Evolutionary conservation across 2,888 invertebrate genomes (phyloP).

Genomic region (Archips xylosteana): DNA sequence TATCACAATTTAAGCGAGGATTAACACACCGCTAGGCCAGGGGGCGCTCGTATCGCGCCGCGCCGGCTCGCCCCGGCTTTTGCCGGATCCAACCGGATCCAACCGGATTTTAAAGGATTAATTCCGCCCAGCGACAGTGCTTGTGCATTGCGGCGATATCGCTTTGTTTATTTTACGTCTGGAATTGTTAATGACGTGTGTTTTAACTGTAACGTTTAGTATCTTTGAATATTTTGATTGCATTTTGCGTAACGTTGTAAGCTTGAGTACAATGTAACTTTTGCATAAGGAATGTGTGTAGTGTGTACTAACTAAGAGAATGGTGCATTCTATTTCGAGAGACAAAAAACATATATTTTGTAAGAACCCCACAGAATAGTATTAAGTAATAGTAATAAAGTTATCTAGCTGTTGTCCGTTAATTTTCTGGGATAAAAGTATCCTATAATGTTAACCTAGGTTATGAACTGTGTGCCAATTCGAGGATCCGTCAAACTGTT

Average conservation of each 20-base stretch:
- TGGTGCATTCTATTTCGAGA: too few relatives aligned
- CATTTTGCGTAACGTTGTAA: not conserved
- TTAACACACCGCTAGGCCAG: slow-evolving; percentile 73
- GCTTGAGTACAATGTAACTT: not conserved
- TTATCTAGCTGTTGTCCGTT: too few relatives aligned
- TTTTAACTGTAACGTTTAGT: slow-evolving; percentile 54
- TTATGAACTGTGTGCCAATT: too few relatives aligned
- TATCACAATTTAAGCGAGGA: slow-evolving; percentile 83
- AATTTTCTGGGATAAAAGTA: too few relatives aligned
- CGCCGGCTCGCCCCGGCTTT: slow-evolving; percentile 58
- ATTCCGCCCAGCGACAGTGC: slow-evolving; percentile 62
- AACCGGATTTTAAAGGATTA: slow-evolving; percentile 71
- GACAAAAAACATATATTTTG: too few relatives aligned
- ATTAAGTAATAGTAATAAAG: too few relatives aligned
- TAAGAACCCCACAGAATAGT: too few relatives aligned
- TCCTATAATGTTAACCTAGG: too few relatives aligned
- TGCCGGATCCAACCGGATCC: slow-evolving; percentile 50
- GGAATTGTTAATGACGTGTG: slow-evolving; percentile 69
- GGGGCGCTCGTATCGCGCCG: slow-evolving; percentile 65
- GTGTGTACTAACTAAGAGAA: too few relatives aligned
- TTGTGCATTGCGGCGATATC: slow-evolving; percentile 75
- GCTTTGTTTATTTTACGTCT: slow-evolving; percentile 78
- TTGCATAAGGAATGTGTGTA: too few relatives aligned
- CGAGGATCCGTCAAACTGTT: too few relatives aligned
- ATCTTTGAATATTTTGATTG: slow-evolving; percentile 17